A percentile compares a stretch with the other conserved stretches of the same genome.
Conservation (phyloP, 1,140 invertebrate genomes). For the Heliothis virescens region DNA sequence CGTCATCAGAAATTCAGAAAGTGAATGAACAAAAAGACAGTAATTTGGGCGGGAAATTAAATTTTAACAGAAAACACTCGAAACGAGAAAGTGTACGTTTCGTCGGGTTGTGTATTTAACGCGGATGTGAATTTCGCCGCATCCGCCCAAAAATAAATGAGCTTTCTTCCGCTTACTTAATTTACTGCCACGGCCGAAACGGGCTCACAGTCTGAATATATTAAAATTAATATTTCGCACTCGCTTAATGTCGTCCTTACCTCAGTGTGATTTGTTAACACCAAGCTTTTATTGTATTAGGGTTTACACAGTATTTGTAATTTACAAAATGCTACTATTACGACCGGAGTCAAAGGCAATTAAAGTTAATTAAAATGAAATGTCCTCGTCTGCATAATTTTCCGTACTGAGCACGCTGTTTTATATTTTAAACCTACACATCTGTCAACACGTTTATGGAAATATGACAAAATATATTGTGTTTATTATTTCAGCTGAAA, state of each 20-base stretch:
- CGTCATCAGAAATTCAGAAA: constrained; percentile 77
- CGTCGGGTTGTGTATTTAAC: constrained; percentile 83
- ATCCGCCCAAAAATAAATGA: constrained; percentile 85
- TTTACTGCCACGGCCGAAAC: constrained; percentile 76
- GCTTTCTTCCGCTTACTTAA: constrained; percentile 85
- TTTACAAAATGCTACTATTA: constrained; percentile 45
- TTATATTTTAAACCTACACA: constrained; percentile 28
- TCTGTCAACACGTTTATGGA: constrained; percentile 17
- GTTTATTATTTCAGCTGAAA: background rate
- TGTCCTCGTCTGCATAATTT: constrained; percentile 39
- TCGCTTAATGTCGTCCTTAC: constrained; percentile 70
- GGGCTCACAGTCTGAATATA: constrained; percentile 73
- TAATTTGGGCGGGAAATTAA: constrained; percentile 80
- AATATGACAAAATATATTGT: background rate
- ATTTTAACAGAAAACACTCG: constrained; percentile 82
- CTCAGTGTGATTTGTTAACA: constrained; percentile 70
- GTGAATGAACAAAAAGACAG: constrained; percentile 82
- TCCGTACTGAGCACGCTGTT: background rate
- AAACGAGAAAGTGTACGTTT: constrained; percentile 70
- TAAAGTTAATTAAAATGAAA: constrained; percentile 43
- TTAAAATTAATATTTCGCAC: constrained; percentile 83
- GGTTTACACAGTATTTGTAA: constrained; percentile 45
- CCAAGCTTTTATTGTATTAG: constrained; percentile 55
- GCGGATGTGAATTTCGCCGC: constrained; percentile 84
- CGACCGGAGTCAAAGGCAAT: constrained; percentile 44